phyloP scores from a whole-genome alignment of 2,888 invertebrate species.

The Elysia crispata region DNA sequence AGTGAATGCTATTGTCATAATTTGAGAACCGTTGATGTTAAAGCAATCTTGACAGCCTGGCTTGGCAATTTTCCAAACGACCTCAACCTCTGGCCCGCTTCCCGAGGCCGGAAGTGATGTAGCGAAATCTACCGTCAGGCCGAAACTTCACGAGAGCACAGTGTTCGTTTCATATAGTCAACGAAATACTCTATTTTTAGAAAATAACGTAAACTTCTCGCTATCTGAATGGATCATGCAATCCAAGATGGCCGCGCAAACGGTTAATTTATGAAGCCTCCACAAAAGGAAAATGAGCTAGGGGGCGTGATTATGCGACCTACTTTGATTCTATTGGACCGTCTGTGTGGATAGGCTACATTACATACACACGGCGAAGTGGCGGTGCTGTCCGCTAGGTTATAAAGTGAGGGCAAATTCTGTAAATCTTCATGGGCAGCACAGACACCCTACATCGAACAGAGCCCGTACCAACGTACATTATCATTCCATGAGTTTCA shows the following conservation, averaged over 20 bases:
- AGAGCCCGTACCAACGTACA: too few species aligned
- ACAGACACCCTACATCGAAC: too few species aligned
- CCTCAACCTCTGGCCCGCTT: conserved; percentile 10
- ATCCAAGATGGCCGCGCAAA: too few species aligned
- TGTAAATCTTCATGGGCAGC: too few species aligned
- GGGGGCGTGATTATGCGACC: conserved; percentile 52
- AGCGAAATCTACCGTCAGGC: background rate
- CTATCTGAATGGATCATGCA: conserved; percentile 46
- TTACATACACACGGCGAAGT: background rate
- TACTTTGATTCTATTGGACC: conserved; percentile 31
- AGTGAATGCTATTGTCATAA: too few species aligned
- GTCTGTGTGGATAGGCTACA: background rate
- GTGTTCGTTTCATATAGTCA: too few species aligned
- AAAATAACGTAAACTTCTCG: conserved; percentile 47
- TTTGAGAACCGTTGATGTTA: conserved; percentile 3
- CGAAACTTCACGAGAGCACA: background rate
- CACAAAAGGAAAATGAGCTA: conserved; percentile 35
- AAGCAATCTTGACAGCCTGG: background rate
- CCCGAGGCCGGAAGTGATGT: conserved; percentile 43
- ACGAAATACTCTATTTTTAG: conserved; percentile 48
- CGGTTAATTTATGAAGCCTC: conserved; percentile 34
- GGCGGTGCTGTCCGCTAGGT: background rate
- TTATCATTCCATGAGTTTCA: too few species aligned
- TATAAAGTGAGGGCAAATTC: background rate
- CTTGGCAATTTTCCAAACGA: background rate